Base-by-base conservation (phyloP, 2,797 vertebrate genomes). In the Onychomys leucogaster region DNA sequence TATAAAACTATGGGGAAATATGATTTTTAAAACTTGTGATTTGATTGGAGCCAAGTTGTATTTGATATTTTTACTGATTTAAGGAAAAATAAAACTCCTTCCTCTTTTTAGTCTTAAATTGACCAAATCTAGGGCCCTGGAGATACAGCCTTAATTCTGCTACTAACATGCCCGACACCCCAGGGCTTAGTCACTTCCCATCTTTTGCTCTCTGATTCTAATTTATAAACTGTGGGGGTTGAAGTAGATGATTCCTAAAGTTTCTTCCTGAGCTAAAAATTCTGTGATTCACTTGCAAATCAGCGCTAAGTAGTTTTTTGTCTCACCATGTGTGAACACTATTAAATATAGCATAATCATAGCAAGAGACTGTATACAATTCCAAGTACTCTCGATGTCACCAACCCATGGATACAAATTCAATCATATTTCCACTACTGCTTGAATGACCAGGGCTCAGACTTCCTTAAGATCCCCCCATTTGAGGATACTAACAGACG, bases 221-320 rank as follows among this genome's bases (percentile, higher is more conserved):
- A 89, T 89, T 86, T 94, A 55, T 86, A 95, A 78, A 97, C 90
- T 4, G 43, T 49, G 37, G 73, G 85, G 7, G 37, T 92, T 97
- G 77, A 93, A 86, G 12, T 52, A 55, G 46, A 94, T 73, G 34
- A 96, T 94, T 89, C 85, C 90, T 96, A 73, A 94, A 96, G 90
- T 85, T 96, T 94, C 83, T 95, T 96, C 71, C 89, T 84, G 84
- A 61, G 34, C 65, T 96, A 95, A 94, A 95, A 96, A 73, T 91
- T 91, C 63, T 85, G 71, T 95, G 81, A 96, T 94, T 96, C 91
- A 97, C 57, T 96, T 94, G 90, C 82, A 96, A 95, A 93, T 91
- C 89, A 94, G 84, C 78, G 76, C 90, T 95, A 97, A 93, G 46
- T 88, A 65, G 81, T 94, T 96, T 94, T 93, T 81, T 88, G 87